Evolutionary conservation across 1,140 invertebrate species (phyloP), one percentile per base, ranked within the genome.

Genomic region (Lineus longissimus): DNA sequence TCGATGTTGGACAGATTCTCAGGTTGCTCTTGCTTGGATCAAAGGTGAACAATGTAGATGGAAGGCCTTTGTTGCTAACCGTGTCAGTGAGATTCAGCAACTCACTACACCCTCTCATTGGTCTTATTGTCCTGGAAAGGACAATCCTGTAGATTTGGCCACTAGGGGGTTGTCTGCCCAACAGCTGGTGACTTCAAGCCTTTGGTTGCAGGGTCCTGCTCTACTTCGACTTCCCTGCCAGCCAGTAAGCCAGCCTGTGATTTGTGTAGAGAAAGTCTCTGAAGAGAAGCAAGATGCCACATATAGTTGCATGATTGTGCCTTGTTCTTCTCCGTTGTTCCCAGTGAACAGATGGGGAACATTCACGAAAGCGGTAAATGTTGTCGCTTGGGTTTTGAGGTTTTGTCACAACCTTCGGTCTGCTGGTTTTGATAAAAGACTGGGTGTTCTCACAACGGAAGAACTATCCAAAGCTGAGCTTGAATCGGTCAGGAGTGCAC

Each of bases 111-210:
- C 45, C 0, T 27, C 47, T 9, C 2, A 45, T 23, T 66, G 66
- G 66, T 29, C 55, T 30, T 59, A 68, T 40, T 51, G 67, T 7
- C 59, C 59, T 19, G 41, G 62, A 4, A 43, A 23, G n/a, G 29
- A 41, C 25, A 72, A 72, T 27, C 69, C 69, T 0, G 69, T 65
- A 19, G 66, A 68, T 31, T 25, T 56, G 6, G 54, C 56, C 29
- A 54, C 65, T 7, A 19, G 62, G 29, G 70, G 64, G 17, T 11
- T 61, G 33, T 23, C 1, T 22, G 23, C 22, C 17, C 7, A 13
- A 43, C 17, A 1, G 1, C 43, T 70, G 17, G 19, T 54, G 19
- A 7, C 19, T 4, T 54, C 47, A 7, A n/a, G 19, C 25, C 25
- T 54, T 22, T 54, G 19, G 47, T 54, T 54, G 47, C 19, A 19